These are phyloP conservation scores for Dinothrombium tinctorium DNA, from an alignment of 1,140 invertebrate genomes.

Conservation along the genomic window DNA sequence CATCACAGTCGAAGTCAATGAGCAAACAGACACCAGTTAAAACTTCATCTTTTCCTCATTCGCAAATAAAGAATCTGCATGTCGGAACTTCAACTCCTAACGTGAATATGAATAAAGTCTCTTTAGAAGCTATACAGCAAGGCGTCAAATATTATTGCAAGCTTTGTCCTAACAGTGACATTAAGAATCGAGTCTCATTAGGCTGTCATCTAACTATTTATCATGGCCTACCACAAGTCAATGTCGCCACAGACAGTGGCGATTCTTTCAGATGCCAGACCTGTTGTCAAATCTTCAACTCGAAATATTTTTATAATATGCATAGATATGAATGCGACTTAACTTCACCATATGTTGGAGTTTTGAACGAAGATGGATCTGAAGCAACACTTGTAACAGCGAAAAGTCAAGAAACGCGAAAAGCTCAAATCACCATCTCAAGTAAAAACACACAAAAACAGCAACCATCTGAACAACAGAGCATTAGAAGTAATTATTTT, in stretches of 20 bases:
- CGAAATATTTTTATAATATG: constrained; percentile 8
- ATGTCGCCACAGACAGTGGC: background rate
- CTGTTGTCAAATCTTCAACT: constrained; percentile 2
- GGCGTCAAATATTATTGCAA: constrained; percentile 4
- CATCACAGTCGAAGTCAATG: no score
- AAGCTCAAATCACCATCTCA: background rate
- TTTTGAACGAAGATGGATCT: background rate
- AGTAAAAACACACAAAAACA: no score
- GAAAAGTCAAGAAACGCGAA: background rate
- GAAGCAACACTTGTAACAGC: background rate
- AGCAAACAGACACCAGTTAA: no score
- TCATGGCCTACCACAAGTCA: constrained; percentile 5
- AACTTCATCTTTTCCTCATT: no score
- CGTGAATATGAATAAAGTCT: no score
- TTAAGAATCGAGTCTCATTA: constrained; percentile 7
- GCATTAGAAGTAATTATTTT: no score
- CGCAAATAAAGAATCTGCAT: no score
- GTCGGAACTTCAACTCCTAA: no score
- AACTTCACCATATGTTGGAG: constrained; percentile 6
- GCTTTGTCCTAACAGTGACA: constrained; percentile 5
- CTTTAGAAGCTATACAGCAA: no score
- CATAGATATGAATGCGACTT: constrained; percentile 7
- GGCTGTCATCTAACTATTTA: constrained; percentile 7
- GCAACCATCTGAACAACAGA: background rate
- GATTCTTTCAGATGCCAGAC: constrained; percentile 3